Conservation (phyloP, 2,113 vertebrate species). For the Psilopogon haemacephalus region DNA sequence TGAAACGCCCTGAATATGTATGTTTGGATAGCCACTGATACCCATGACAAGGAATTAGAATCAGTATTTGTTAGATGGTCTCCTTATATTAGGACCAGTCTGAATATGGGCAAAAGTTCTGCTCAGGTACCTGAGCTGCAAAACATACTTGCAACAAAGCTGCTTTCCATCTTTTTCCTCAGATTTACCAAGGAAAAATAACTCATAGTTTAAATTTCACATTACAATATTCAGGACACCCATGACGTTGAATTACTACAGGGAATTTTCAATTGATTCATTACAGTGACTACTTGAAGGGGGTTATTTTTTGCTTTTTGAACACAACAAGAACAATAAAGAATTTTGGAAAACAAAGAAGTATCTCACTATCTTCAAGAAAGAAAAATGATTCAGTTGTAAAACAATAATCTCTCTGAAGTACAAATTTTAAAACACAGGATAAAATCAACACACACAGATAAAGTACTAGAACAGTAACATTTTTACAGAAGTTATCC, state of each 20-base stretch:
- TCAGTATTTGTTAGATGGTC: too few relatives aligned
- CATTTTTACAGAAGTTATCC: neutral
- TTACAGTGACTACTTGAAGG: neutral
- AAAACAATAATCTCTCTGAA: neutral
- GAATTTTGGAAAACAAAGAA: neutral
- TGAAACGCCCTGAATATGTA: too few relatives aligned
- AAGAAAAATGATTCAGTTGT: neutral
- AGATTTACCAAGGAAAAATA: neutral
- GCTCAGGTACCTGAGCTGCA: neutral
- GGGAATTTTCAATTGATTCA: neutral
- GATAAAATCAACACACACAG: neutral
- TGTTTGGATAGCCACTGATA: too few relatives aligned
- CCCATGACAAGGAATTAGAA: too few relatives aligned
- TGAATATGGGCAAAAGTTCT: neutral
- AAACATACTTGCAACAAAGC: neutral
- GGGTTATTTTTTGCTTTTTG: neutral
- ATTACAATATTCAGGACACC: neutral
- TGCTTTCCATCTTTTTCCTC: neutral
- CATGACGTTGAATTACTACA: neutral
- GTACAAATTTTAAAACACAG: neutral
- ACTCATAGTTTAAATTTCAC: neutral
- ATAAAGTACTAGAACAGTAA: neutral
- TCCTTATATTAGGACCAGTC: too few relatives aligned
- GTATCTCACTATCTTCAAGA: neutral
- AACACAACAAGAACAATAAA: neutral